Evolutionary conservation across 2,797 vertebrate genomes (phyloP), one percentile per base, ranked within the genome.

Genomic region (Silurus lanzhouensis): DNA sequence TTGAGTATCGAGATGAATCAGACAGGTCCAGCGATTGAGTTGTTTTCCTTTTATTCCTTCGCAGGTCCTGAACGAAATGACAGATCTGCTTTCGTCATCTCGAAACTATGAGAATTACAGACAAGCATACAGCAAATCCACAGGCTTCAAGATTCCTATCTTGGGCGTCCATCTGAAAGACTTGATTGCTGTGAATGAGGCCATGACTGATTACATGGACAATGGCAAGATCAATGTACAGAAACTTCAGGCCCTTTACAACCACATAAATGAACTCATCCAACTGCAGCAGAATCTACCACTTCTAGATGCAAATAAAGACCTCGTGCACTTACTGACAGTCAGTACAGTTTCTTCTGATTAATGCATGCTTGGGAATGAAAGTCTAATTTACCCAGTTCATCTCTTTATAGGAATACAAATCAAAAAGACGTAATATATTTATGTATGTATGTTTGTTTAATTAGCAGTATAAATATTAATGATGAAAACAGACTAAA

Each of bases 81-180:
- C 96, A 0, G 96, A 97, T 84, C 93, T 98, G 70, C 95, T 98
- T 1, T 96, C 96, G 0, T 97, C 97, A 0, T 92, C 92, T 86
- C 96, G 96, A 92, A 98, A 97, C 93, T 98, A 96, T 19, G 93
- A 94, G 88, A 92, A 93, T 87, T 98, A 98, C 91, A 94, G 97
- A 13, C 95, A 95, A 6, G 89, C 95, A 20, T 98, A 96, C 92
- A 93, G 92, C 0, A 93, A 95, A 22, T 97, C 96, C 88, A 87
- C 68, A 0, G 96, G 96, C 83, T 98, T 98, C 92, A 97, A 96
- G 91, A 94, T 98, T 80, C 97, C 97, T 57, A 95, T 98, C 61
- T 92, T 98, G 58, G 97, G 97, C 0, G 96, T 98, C 63, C 97
- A 98, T 87, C 95, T 98, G 61, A 98, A 98, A 93, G 97, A 98